Evolutionary conservation across 2,797 vertebrate species (phyloP).

Genomic region (Notolepis coatsorum): DNA sequence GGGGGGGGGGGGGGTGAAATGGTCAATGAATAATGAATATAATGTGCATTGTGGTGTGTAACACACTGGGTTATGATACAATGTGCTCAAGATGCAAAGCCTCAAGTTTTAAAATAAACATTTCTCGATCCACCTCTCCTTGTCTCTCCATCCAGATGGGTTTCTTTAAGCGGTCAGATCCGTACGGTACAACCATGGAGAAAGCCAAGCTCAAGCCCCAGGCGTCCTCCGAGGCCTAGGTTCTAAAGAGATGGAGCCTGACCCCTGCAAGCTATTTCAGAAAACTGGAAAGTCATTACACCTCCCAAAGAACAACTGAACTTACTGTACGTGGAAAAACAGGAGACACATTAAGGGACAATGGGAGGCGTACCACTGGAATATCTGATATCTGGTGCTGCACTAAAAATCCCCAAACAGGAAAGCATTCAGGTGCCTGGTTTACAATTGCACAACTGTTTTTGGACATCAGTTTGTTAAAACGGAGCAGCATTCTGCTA

Average conservation of each 20-base stretch:
- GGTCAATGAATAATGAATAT: no score
- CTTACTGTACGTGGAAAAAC: constrained; percentile 20
- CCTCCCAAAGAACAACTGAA: constrained; percentile 20
- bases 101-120: neutral
- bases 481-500: neutral
- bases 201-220: constrained; percentile 94
- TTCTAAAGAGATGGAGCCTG: constrained; percentile 6
- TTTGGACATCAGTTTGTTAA: constrained; percentile 27
- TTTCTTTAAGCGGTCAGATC: constrained; percentile 92
- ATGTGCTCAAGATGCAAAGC: no score
- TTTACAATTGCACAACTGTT: constrained; percentile 40
- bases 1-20: no score
- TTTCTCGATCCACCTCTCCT: neutral
- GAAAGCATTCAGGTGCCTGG: constrained; percentile 14
- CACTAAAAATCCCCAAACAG: constrained; percentile 59
- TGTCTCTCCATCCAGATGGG: constrained; percentile 80
- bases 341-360: constrained; percentile 44
- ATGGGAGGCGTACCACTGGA: constrained; percentile 69
- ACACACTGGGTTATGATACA: no score
- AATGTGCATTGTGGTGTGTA: no score
- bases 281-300: constrained; percentile 51
- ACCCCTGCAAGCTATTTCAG: constrained; percentile 38
- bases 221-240: constrained; percentile 90
- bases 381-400: constrained; percentile 54
- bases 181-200: constrained; percentile 92